Percentiles rank a stretch among this genome's conserved stretches.
These are phyloP conservation scores for Megathymus violae DNA, from an alignment of 1,140 invertebrate species.

Conservation along the genomic window DNA sequence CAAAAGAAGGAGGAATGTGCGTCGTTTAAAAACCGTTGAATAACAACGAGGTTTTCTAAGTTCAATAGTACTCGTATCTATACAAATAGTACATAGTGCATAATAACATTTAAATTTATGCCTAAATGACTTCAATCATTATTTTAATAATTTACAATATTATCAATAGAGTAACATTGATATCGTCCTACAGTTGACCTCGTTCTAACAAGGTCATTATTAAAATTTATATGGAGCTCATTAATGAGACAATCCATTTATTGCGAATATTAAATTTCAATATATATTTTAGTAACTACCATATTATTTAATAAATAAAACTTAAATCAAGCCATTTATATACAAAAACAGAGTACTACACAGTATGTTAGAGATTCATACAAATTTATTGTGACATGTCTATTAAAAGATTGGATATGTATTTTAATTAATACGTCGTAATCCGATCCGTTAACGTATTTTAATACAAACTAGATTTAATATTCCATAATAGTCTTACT, in stretches of 20 bases:
- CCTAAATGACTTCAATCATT: constrained; percentile 62
- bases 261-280: constrained; percentile 43
- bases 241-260: constrained; percentile 56
- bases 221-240: constrained; percentile 57
- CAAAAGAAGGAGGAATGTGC: constrained; percentile 70
- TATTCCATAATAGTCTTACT: constrained; percentile 19
- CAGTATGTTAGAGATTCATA: constrained; percentile 68
- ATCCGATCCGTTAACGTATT: constrained; percentile 16
- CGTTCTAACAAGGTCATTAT: constrained; percentile 37
- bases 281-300: constrained; percentile 48
- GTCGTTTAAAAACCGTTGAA: constrained; percentile 49
- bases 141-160: constrained; percentile 42
- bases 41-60: constrained; percentile 34
- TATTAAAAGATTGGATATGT: constrained; percentile 47
- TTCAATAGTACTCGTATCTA: constrained; percentile 30
- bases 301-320: constrained; percentile 71
- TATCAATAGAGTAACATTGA: constrained; percentile 59
- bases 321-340: constrained; percentile 59
- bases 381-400: constrained; percentile 52
- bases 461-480: constrained; percentile 18
- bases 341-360: constrained; percentile 58
- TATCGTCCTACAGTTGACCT: constrained; percentile 51
- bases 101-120: constrained; percentile 58
- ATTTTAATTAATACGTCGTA: constrained; percentile 17
- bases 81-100: too few species aligned